Base-by-base conservation (phyloP, 2,797 vertebrate species). In the Podarcis siculus region DNA sequence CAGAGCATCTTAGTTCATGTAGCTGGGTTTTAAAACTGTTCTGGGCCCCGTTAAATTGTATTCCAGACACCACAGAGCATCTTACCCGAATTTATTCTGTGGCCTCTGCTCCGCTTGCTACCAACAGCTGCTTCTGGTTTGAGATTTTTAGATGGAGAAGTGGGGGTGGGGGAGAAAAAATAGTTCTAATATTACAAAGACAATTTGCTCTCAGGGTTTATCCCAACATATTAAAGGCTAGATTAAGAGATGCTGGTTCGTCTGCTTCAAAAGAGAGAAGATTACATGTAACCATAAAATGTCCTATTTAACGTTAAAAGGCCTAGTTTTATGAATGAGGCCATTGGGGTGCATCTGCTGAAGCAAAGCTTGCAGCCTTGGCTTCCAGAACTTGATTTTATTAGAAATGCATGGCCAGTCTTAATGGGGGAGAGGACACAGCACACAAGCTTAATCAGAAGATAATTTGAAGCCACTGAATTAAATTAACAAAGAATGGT, bases 41-140 rank as follows among this genome's bases (percentile, higher is more conserved):
- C 81, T 1, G 8, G 87, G 0, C 10, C 90, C 86, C 86, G 79
- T 93, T 94, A 92, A 91, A 93, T 90, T 85, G 2, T 86, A 87
- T 87, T 72, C 58, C 81, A 91, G 90, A 49, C 90, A 94, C 89
- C 89, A 86, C 64, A 89, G 79, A 92, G 87, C 75, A 92, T 95
- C 92, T 95, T 95, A 94, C 83, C 94, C 89, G 90, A 93, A 94
- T 89, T 82, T 77, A 61, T 67, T 95, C 93, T 96, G 94, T 95
- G 91, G 55, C 37, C 88, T 89, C 88, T 39, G 64, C 73, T 91
- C 73, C 69, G 83, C 80, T 76, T 42, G 23, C 72, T 77, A 58
- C 86, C 92, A 95, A 94, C 96, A 97, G 96, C 95, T 97, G 96
- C 90, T 96, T 97, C 95, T 90, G 91, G 93, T 97, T 97, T 96